A percentile compares a stretch with the other conserved stretches of the same genome.
phyloP scores from a whole-genome alignment of 2,797 vertebrate genomes.

The Threskiornis aethiopicus region DNA sequence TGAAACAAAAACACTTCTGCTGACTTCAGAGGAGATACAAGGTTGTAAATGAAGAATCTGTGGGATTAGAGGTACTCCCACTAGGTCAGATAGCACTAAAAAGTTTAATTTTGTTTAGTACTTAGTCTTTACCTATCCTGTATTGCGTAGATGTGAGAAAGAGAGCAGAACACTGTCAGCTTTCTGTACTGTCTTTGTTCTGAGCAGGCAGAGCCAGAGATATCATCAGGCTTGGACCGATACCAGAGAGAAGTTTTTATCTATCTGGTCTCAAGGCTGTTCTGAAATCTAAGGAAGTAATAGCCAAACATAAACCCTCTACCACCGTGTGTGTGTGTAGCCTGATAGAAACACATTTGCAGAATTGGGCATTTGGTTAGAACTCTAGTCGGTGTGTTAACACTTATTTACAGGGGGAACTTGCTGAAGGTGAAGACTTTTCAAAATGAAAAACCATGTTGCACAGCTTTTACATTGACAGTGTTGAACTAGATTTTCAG shows the following conservation, averaged over 20 bases:
- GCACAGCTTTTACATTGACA: slow-evolving; percentile 26
- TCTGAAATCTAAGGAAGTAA: background rate
- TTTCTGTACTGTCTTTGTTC: background rate
- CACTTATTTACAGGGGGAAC: background rate
- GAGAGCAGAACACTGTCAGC: background rate
- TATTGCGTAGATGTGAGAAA: background rate
- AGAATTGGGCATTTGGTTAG: background rate
- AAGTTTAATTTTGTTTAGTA: background rate
- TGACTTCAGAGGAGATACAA: background rate
- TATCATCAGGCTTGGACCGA: background rate
- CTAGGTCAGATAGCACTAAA: background rate
- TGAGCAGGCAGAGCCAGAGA: background rate
- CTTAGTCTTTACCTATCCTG: background rate
- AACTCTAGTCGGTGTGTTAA: background rate
- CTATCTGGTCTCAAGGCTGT: background rate
- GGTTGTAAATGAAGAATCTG: background rate
- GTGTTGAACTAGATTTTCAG: slow-evolving; percentile 28
- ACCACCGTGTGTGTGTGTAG: background rate
- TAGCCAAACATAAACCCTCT: background rate
- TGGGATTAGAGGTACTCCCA: background rate
- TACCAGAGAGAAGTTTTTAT: background rate
- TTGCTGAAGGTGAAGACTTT: background rate
- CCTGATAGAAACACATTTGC: background rate
- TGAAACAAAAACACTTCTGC: background rate
- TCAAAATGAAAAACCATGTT: background rate